These are phyloP conservation scores for Coleophora flavipennella DNA, from an alignment of 2,888 invertebrate genomes.

Conservation along the genomic window DNA sequence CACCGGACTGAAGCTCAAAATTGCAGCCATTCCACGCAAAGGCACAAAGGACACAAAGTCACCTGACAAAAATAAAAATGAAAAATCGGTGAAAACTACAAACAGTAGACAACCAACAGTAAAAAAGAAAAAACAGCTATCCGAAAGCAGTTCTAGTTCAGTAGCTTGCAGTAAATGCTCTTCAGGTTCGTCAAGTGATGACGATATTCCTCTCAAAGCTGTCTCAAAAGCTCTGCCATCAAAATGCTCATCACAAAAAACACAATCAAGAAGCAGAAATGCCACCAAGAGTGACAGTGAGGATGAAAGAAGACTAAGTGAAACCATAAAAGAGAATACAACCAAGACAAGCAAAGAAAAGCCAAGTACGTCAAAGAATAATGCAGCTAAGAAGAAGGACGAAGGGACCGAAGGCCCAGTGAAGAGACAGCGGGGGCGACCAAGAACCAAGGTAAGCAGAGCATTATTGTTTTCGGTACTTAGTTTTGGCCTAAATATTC, in stretches of 20 bases:
- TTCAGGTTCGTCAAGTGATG: conserved; percentile 59
- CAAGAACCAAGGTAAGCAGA: conserved; percentile 54
- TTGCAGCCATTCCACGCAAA: conserved; percentile 72
- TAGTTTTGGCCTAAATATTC: too few relatives aligned
- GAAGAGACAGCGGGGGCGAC: conserved; percentile 52
- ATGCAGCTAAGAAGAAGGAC: conserved; percentile 50
- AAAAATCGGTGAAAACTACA: conserved; percentile 25
- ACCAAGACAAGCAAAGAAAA: conserved; percentile 44
- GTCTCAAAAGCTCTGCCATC: conserved; percentile 48
- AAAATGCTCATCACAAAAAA: conserved; percentile 43
- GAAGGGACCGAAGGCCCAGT: conserved; percentile 33
- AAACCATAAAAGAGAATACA: conserved; percentile 35
- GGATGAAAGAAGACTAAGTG: conserved; percentile 36
- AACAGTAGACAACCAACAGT: conserved; percentile 20
- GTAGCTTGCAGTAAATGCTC: conserved; percentile 67
- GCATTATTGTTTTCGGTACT: too few relatives aligned
- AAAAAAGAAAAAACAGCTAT: conserved; percentile 30
- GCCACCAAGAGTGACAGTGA: conserved; percentile 49
- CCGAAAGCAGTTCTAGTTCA: conserved; percentile 62
- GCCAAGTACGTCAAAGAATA: conserved; percentile 37
- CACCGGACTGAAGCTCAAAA: conserved; percentile 74
- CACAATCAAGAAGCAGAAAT: conserved; percentile 32
- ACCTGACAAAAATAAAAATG: conserved; percentile 48
- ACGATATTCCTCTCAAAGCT: conserved; percentile 56
- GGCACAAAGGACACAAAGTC: conserved; percentile 44